Percentiles rank a stretch among this genome's conserved stretches.
These are phyloP conservation scores for Pampusana beccarii DNA, from an alignment of 2,113 vertebrate genomes.

Conservation along the genomic window DNA sequence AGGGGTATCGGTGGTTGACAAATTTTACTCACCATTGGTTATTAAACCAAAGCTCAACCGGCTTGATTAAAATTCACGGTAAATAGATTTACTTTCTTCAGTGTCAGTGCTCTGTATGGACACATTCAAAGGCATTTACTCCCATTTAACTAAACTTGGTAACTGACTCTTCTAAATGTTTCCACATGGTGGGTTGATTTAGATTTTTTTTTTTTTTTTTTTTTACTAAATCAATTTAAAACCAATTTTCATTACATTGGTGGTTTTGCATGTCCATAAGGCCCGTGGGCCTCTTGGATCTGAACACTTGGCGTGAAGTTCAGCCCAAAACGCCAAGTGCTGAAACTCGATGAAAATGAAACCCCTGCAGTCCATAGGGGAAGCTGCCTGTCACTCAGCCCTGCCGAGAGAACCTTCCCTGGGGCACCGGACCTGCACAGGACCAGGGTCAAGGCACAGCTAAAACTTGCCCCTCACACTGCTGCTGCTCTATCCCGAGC, in stretches of 20 bases:
- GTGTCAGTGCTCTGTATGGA: neutral
- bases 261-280: slow-evolving; percentile 64
- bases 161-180: slow-evolving; percentile 57
- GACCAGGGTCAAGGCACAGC: rapidly evolving
- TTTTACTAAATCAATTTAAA: slow-evolving; percentile 59
- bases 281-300: slow-evolving; percentile 41
- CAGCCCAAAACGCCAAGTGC: slow-evolving; percentile 33
- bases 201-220: neutral
- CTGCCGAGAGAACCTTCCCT: neutral
- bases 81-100: slow-evolving; percentile 12
- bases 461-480: neutral
- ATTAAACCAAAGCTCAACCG: neutral
- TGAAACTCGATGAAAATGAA: slow-evolving; percentile 25
- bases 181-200: slow-evolving; percentile 48
- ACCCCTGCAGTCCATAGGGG: neutral
- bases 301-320: slow-evolving; percentile 34
- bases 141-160: slow-evolving; percentile 43
- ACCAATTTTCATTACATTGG: slow-evolving; percentile 58
- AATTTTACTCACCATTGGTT: neutral
- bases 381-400: neutral
- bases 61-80: slow-evolving; percentile 32
- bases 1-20: neutral
- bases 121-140: slow-evolving; percentile 23
- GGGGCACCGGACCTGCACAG: neutral
- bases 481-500: neutral